Percentiles rank a stretch among this genome's conserved stretches.
Evolutionary conservation across 2,797 vertebrate genomes (phyloP).

Genomic region (Silurus lanzhouensis): DNA sequence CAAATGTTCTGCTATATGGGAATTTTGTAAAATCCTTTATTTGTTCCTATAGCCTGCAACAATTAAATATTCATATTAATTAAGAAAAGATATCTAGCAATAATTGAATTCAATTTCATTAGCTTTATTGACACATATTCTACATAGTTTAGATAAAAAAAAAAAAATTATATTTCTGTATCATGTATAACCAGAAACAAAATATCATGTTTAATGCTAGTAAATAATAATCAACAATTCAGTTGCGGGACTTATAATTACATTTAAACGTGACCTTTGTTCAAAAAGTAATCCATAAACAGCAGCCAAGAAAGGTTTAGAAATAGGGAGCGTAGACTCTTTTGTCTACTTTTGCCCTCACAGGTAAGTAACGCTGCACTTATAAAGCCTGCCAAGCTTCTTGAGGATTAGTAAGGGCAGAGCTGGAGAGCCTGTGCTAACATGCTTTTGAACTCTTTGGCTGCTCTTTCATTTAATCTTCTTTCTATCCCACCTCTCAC

Average conservation of each 20-base stretch:
- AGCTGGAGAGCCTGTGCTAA: conserved; percentile 48
- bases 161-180: neutral
- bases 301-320: neutral
- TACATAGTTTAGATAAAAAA: no score
- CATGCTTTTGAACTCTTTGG: conserved; percentile 45
- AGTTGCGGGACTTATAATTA: neutral
- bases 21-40: neutral
- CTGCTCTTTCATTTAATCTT: conserved; percentile 37
- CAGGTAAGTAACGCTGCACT: conserved; percentile 10
- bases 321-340: conserved; percentile 9
- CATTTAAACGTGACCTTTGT: conserved; percentile 15
- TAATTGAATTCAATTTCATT: neutral
- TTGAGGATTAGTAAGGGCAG: conserved; percentile 28
- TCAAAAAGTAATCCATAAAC: conserved; percentile 15
- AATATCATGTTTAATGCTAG: neutral
- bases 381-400: conserved; percentile 29
- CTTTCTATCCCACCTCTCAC: conserved; percentile 5
- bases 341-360: conserved; percentile 23
- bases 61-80: neutral
- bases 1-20: neutral
- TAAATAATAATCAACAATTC: neutral
- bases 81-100: no score
- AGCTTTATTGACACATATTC: neutral
- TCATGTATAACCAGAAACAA: neutral
- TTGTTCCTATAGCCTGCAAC: neutral